Base-by-base conservation (phyloP, 2,888 invertebrate genomes). In the Drosophila paramelanica region DNA sequence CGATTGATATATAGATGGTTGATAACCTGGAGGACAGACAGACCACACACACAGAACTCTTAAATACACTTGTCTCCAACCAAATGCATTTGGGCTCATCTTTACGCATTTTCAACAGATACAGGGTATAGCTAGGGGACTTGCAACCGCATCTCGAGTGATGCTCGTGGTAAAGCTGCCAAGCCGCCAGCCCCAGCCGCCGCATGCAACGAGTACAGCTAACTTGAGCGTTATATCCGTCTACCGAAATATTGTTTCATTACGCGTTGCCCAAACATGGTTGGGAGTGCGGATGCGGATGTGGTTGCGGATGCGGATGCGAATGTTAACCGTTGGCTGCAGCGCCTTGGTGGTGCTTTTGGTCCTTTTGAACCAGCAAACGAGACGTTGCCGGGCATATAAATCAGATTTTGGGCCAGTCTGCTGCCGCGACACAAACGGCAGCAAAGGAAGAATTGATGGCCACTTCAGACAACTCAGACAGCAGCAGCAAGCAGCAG, bases 401-500 rank as follows among this genome's bases (percentile, higher is more conserved):
- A 88, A 85, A 85, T 89, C 85, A 87, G 81, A 88, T 85, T 85
- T 88, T 74, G 76, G 61, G 13, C 55, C 61, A 64, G 45, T 42
- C 41, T 41, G 71, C 13, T 75, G 84, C 77, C 76, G 85, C 73
- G 69, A 70, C 73, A 72, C 62, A 84, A 75, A 79, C 79, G 75
- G 39, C 51, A 57, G 60, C 81, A 84, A 77, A 59, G 55, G 46
- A 85, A 80, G 83, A 88, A 84, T 84, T 84, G 83, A 82, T 88
- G 83, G 83, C 86, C 83, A 88, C 83, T 84, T 84, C 83, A 84
- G 83, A 84, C 83, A 80, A 75, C 75, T 83, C 77, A 68, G 61
- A 43, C 47, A 47, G 41, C 41, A 17, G 43, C 14, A 51, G 53
- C 47, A 47, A 17, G 33, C 14, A 51, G 53, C 27, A 31, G 65